phyloP scores from a whole-genome alignment of 1,140 invertebrate genomes.

The Drosophila ambigua region DNA sequence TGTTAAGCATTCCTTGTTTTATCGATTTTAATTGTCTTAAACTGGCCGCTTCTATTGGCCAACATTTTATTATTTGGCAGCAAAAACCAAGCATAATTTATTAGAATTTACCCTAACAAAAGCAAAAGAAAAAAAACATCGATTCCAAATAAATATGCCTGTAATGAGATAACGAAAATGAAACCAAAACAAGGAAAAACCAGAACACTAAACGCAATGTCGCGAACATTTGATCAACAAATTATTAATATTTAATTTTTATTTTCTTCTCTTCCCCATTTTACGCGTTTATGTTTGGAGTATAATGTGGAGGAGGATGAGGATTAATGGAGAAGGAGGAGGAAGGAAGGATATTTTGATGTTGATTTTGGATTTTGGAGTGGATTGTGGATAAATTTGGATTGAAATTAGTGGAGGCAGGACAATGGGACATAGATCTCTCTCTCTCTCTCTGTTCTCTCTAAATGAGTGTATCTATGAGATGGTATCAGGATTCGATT shows the following conservation, averaged over 20 bases:
- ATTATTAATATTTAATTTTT: conserved; percentile 80
- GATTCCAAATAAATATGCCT: conserved; percentile 71
- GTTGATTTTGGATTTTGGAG: conserved; percentile 63
- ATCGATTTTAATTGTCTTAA: conserved; percentile 27
- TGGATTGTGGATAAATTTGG: conserved; percentile 61
- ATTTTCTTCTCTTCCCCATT: conserved; percentile 79
- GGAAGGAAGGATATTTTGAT: conserved; percentile 68
- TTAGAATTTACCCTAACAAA: conserved; percentile 41
- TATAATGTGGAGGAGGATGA: conserved; percentile 67
- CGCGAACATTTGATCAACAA: conserved; percentile 41
- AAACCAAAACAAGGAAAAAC: conserved; percentile 19
- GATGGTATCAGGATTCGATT: conserved; percentile 57
- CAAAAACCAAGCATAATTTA: conserved; percentile 49
- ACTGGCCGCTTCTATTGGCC: conserved; percentile 6
- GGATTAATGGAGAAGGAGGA: conserved; percentile 61
- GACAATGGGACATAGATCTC: conserved; percentile 25
- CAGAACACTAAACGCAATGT: conserved; percentile 58
- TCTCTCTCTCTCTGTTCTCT: conserved; percentile 15
- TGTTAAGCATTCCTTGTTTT: conserved; percentile 47
- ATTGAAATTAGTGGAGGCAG: conserved; percentile 66
- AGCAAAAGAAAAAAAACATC: conserved; percentile 29
- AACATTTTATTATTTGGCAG: conserved; percentile 31
- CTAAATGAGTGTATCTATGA: conserved; percentile 46
- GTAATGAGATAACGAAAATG: conserved; percentile 36
- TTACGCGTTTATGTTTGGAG: conserved; percentile 78